phyloP scores from a whole-genome alignment of 2,797 vertebrate species.

The Gastrophryne carolinensis region DNA sequence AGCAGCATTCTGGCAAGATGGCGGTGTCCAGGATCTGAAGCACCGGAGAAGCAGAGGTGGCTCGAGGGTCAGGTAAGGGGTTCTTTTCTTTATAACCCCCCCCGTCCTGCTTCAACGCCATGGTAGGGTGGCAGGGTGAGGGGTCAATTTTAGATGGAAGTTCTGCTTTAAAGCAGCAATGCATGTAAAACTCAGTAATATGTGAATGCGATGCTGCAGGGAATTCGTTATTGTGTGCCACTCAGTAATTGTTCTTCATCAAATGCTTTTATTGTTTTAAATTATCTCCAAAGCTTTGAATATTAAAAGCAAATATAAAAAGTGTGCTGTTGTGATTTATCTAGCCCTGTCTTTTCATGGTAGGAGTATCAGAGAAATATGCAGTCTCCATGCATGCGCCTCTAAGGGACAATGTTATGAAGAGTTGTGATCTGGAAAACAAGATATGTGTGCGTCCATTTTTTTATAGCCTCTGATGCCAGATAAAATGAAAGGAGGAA shows the following conservation, averaged over 20 bases:
- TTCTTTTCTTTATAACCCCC: no score
- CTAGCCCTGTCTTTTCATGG: neutral
- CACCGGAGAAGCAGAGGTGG: no score
- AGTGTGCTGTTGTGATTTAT: slow-evolving; percentile 5
- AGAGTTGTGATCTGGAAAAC: slow-evolving; percentile 17
- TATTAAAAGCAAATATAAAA: neutral
- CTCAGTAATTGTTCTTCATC: slow-evolving; percentile 21
- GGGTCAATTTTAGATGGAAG: no score
- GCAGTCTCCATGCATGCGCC: neutral
- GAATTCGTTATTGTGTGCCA: slow-evolving; percentile 12
- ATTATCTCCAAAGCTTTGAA: neutral
- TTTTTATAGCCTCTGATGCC: slow-evolving; percentile 24
- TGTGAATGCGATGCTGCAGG: slow-evolving; percentile 13
- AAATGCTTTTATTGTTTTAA: slow-evolving; percentile 3
- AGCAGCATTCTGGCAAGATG: no score
- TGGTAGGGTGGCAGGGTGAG: no score
- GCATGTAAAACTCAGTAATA: slow-evolving; percentile 28
- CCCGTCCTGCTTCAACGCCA: no score
- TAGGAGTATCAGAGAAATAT: slow-evolving; percentile 4
- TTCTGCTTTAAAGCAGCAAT: slow-evolving; percentile 43
- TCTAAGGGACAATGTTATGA: slow-evolving; percentile 18
- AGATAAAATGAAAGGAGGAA: slow-evolving; percentile 33
- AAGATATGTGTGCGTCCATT: neutral
- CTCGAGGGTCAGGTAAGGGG: no score
- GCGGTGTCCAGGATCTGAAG: no score